These are phyloP conservation scores for Delphinapterus leucas DNA, from an alignment of 2,113 vertebrate species.

Conservation along the genomic window DNA sequence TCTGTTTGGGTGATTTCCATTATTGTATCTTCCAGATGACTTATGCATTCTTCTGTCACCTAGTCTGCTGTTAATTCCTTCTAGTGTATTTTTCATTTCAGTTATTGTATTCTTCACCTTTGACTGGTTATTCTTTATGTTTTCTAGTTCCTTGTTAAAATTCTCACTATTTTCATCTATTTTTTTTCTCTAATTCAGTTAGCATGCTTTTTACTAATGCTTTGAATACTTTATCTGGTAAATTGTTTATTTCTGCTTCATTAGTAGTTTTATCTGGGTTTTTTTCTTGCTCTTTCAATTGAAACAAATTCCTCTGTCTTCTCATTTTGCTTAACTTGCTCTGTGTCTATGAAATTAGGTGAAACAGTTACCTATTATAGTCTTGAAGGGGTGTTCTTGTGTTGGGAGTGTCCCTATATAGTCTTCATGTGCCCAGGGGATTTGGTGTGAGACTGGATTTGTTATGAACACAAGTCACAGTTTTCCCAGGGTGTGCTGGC, in stretches of 20 bases:
- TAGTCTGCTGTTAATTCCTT: background rate
- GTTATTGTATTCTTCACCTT: background rate
- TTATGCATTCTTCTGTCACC: background rate
- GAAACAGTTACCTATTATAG: background rate
- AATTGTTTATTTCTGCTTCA: background rate
- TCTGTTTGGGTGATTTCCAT: background rate
- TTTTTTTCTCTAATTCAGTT: background rate
- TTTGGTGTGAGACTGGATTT: background rate
- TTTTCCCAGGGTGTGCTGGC: background rate
- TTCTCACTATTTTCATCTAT: background rate
- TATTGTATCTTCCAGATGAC: background rate
- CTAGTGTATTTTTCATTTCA: background rate
- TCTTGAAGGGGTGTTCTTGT: background rate
- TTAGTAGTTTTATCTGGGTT: background rate
- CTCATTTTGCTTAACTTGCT: background rate
- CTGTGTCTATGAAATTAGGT: background rate
- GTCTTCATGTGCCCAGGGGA: background rate
- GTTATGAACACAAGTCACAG: background rate
- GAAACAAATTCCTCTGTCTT: background rate
- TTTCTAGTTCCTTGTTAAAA: background rate
- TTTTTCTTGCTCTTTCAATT: background rate
- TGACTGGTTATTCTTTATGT: background rate
- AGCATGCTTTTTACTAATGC: background rate
- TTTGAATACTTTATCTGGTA: background rate
- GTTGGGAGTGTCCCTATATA: background rate